Evolutionary conservation across 1,140 invertebrate genomes (phyloP), one percentile per base, ranked within the genome.

Genomic region (Drosophila ohnishii): DNA sequence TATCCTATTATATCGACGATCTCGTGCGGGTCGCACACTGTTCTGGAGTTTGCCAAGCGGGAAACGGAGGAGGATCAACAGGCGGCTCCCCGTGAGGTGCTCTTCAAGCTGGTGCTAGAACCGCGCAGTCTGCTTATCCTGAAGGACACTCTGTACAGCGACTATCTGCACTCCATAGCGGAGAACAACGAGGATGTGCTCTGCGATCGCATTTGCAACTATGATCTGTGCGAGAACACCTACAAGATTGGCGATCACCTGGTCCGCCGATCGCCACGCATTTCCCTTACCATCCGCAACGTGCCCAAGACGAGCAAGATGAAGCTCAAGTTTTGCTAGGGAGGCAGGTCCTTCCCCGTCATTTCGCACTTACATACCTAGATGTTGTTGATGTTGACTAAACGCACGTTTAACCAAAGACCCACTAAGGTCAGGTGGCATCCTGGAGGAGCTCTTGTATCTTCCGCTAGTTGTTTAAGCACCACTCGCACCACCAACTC

Each of bases 241-340:
- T 95, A 94, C 91, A 85, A 82, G 19, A 91, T 93, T 51, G 94
- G 93, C 44, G 90, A 94, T 67, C 92, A 90, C 56, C 75, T 98
- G 32, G 80, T 92, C 55, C 93, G 98, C 56, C 92, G 92, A 2
- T 96, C 95, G 14, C 80, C 83, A 0, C 94, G 98, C 90, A 92
- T 99, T 71, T 99, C 98, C 7, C 92, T 99, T 35, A 99, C 98
- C 40, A 98, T 99, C 69, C 94, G 98, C 91, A 95, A 98, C 94
- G 97, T 99, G 9, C 97, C 97, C 60, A 98, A 97, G 93, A 96
- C 96, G 55, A 94, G 94, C 78, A 97, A 96, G 94, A 93, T 95
- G 90, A 96, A 94, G 92, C 92, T 96, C 82, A 94, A 91, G 60
- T 91, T 91, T 64, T 89, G 74, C 61, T 91, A 55, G 34, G 34